Percentiles rank a stretch among this genome's conserved stretches.
Conservation (phyloP, 2,888 invertebrate species). For the Polyommatus icarus region DNA sequence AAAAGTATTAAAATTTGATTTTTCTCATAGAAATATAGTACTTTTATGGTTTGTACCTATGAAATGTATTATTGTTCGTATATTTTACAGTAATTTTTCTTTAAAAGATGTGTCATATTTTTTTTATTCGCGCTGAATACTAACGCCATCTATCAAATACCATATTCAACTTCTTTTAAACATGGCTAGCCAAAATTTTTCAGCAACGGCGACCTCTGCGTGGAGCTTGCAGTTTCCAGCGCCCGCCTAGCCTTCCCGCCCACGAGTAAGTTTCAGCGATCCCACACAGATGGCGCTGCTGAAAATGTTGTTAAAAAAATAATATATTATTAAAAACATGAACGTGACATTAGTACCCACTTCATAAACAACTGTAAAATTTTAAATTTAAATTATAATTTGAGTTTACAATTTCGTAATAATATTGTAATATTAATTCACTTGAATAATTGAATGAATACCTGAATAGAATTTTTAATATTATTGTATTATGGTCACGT, state of each 20-base stretch:
- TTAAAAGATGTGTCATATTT: neutral
- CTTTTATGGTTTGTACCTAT: neutral
- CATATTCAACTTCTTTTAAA: slow-evolving; percentile 7
- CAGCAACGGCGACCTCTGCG: slow-evolving; percentile 11
- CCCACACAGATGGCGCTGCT: slow-evolving; percentile 8
- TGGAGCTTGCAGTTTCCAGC: neutral
- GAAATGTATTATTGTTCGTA: neutral
- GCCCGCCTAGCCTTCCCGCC: slow-evolving; percentile 24
- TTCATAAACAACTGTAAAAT: too few relatives aligned
- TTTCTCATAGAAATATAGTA: too few relatives aligned
- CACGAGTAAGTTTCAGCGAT: slow-evolving; percentile 1
- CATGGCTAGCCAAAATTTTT: slow-evolving; percentile 2
- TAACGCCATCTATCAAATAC: slow-evolving; percentile 30
- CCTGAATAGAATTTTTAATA: too few relatives aligned
- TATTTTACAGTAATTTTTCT: neutral
- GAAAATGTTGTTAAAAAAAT: neutral
- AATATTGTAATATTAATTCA: too few relatives aligned
- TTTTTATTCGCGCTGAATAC: slow-evolving; percentile 17
- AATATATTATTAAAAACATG: neutral
- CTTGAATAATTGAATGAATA: too few relatives aligned
- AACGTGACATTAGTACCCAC: too few relatives aligned
- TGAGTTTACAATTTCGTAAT: too few relatives aligned
- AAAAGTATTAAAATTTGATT: too few relatives aligned
- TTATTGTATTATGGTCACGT: too few relatives aligned
- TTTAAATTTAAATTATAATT: too few relatives aligned